phyloP scores from a whole-genome alignment of 2,888 invertebrate genomes.

The Rhagium mordax region DNA sequence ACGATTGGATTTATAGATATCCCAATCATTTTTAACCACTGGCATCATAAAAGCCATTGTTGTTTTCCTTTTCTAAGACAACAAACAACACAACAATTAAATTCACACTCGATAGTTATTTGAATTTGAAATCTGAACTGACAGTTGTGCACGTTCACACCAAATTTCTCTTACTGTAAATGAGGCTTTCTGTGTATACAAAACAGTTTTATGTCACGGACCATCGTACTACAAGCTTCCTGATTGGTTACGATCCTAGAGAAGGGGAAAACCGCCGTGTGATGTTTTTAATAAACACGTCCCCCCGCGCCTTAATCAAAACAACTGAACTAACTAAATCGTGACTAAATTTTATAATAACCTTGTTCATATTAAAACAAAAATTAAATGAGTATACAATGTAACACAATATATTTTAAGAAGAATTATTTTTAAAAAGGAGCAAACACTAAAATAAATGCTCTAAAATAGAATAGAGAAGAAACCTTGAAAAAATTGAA shows the following conservation, averaged over 20 bases:
- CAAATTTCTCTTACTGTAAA: conserved; percentile 33
- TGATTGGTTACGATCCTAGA: conserved; percentile 55
- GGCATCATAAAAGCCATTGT: conserved; percentile 96
- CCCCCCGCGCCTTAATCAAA: not conserved
- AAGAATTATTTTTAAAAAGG: not conserved
- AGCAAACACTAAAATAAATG: not conserved
- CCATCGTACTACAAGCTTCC: conserved; percentile 50
- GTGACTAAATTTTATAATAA: not conserved
- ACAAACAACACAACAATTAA: conserved; percentile 13
- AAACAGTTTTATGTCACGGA: conserved; percentile 56
- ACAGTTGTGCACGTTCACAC: conserved; percentile 19
- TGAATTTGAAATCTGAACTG: not conserved
- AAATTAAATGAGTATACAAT: not conserved
- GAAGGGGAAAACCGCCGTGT: conserved; percentile 49
- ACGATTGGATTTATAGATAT: conserved; percentile 90
- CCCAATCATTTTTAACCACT: conserved; percentile 94
- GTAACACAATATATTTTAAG: not conserved
- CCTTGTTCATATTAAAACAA: not conserved
- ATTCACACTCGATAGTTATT: not conserved
- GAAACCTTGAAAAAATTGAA: not conserved
- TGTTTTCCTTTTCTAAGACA: conserved; percentile 24
- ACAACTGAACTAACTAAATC: not conserved
- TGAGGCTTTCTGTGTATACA: conserved; percentile 43
- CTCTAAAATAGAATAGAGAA: not conserved
- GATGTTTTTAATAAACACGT: conserved; percentile 36